phyloP scores from a whole-genome alignment of 2,888 invertebrate species.

The Cyclophora albipunctata region DNA sequence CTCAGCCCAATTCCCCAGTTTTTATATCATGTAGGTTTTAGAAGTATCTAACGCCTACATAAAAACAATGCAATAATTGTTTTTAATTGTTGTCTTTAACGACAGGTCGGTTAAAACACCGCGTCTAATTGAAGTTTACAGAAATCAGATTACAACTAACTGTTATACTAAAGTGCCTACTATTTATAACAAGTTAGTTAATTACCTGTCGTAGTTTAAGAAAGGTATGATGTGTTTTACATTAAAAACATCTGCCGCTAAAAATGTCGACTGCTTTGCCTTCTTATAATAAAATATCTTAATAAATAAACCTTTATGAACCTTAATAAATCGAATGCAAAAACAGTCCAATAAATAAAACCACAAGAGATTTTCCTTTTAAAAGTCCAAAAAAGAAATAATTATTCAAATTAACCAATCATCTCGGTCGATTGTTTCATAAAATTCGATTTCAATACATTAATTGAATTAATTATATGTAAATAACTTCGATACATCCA shows the following conservation, averaged over 20 bases:
- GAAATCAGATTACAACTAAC: slow-evolving; percentile 16
- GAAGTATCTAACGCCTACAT: too few species aligned
- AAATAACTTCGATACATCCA: slow-evolving; percentile 40
- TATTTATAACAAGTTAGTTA: background rate
- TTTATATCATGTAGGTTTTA: too few species aligned
- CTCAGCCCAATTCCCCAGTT: too few species aligned
- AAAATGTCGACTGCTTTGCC: too few species aligned
- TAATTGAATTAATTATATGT: slow-evolving; percentile 46
- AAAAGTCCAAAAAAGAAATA: background rate
- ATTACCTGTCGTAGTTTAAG: too few species aligned
- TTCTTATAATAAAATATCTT: too few species aligned
- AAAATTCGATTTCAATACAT: slow-evolving; percentile 1
- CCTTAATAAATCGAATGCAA: background rate
- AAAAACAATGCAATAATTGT: too few species aligned
- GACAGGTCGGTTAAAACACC: slow-evolving; percentile 18
- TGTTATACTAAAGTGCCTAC: slow-evolving; percentile 4
- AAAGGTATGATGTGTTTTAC: too few species aligned
- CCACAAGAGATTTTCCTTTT: background rate
- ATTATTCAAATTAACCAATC: too few species aligned
- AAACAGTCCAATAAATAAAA: background rate
- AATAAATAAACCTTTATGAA: too few species aligned
- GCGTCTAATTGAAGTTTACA: slow-evolving; percentile 17
- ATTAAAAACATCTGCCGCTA: too few species aligned
- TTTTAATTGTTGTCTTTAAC: too few species aligned
- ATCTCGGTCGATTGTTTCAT: background rate